Percentiles rank a stretch among this genome's conserved stretches.
Conservation (phyloP, 2,797 vertebrate genomes). For the Austrolebias charrua region DNA sequence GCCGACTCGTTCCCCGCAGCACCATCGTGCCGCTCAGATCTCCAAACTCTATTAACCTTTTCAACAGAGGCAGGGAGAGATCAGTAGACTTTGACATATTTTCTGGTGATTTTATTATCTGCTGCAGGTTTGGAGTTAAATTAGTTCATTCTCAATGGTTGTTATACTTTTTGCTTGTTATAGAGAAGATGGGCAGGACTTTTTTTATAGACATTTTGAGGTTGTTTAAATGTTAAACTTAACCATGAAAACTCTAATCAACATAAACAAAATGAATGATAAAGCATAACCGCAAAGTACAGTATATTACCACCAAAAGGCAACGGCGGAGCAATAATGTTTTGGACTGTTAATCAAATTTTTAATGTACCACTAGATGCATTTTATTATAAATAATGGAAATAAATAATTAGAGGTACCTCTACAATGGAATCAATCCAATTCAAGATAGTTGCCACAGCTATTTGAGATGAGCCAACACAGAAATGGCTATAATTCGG, state of each 20-base stretch:
- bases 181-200: not conserved
- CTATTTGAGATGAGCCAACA: no score
- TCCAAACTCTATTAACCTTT: slow-evolving; percentile 18
- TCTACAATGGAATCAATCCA: no score
- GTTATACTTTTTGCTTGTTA: not conserved
- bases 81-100: not conserved
- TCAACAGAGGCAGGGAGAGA: not conserved
- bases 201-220: not conserved
- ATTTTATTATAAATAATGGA: no score
- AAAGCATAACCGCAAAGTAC: not conserved
- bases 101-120: not conserved
- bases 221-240: not conserved
- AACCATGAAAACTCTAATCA: not conserved
- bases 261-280: not conserved
- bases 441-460: no score
- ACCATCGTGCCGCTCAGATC: slow-evolving; percentile 20
- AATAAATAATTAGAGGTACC: no score
- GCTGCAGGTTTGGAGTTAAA: not conserved
- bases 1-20: slow-evolving; percentile 23
- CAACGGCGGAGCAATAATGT: no score
- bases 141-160: not conserved
- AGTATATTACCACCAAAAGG: not conserved
- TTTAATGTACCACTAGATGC: no score
- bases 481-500: no score
- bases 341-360: no score